phyloP scores from a whole-genome alignment of 2,888 invertebrate species.

The Polia nebulosa region DNA sequence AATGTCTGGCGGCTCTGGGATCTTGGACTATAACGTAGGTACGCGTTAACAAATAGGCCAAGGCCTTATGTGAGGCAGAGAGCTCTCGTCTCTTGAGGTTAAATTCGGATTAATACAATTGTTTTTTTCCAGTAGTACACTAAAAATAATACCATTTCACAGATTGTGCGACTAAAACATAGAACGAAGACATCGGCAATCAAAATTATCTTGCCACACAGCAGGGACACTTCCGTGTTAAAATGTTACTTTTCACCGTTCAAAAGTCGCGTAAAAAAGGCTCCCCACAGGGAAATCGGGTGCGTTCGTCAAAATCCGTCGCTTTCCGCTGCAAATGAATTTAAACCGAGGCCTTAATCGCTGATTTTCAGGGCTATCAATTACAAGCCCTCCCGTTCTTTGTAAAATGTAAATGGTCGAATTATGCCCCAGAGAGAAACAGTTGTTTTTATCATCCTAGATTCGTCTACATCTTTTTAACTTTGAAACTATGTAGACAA shows the following conservation, averaged over 20 bases:
- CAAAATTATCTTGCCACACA: conserved; percentile 31
- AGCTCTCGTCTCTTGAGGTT: background rate
- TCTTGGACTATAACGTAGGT: no score
- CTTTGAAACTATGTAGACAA: conserved; percentile 47
- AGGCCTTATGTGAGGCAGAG: background rate
- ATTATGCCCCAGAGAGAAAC: conserved; percentile 23
- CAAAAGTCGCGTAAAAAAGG: conserved; percentile 43
- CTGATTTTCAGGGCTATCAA: conserved; percentile 70
- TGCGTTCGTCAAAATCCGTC: conserved; percentile 52
- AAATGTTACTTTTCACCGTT: conserved; percentile 30
- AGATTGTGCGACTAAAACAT: no score
- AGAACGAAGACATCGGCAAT: conserved; percentile 12
- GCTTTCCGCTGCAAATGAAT: conserved; percentile 69
- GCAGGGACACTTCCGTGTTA: conserved; percentile 14
- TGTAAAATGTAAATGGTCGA: conserved; percentile 71
- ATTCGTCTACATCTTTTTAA: conserved; percentile 21
- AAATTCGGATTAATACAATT: background rate
- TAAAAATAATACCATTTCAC: no score
- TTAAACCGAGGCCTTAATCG: conserved; percentile 66
- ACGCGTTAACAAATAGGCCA: background rate
- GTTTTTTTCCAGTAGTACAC: no score
- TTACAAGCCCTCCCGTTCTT: conserved; percentile 69
- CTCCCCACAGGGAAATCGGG: conserved; percentile 50
- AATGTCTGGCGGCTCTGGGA: no score
- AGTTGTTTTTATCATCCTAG: conserved; percentile 32